These are phyloP conservation scores for Agapornis canus DNA, from an alignment of 2,797 vertebrate genomes.

Conservation along the genomic window DNA sequence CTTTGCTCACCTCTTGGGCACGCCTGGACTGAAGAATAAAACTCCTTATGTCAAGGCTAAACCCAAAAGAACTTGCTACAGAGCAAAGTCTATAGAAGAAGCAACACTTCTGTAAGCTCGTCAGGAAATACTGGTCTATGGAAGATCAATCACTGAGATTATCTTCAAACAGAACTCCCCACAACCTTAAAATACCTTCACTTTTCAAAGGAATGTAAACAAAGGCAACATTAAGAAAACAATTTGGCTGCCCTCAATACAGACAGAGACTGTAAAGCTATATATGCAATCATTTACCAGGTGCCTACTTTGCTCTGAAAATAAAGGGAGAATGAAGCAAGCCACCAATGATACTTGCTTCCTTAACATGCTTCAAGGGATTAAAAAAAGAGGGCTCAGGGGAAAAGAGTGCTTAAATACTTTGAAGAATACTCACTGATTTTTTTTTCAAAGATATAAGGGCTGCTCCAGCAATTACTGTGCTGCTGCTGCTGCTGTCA, in stretches of 20 bases:
- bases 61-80: background rate
- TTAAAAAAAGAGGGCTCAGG: background rate
- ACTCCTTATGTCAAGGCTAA: background rate
- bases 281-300: background rate
- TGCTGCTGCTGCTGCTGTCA: background rate
- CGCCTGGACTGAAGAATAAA: background rate
- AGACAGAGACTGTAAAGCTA: background rate
- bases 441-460: background rate
- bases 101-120: background rate
- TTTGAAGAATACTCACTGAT: no score
- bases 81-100: background rate
- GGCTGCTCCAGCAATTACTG: background rate
- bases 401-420: background rate
- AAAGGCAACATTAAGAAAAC: background rate
- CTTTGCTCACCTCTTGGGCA: background rate
- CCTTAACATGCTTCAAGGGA: background rate
- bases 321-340: background rate
- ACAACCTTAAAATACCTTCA: background rate
- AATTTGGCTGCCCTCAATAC: background rate
- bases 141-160: background rate
- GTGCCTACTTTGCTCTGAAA: background rate
- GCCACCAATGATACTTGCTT: background rate
- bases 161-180: background rate
- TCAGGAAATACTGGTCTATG: background rate
- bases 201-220: background rate